Percentiles rank a stretch among this genome's conserved stretches.
These are phyloP conservation scores for Entomyzon cyanotis DNA, from an alignment of 2,113 vertebrate genomes.

Conservation along the genomic window DNA sequence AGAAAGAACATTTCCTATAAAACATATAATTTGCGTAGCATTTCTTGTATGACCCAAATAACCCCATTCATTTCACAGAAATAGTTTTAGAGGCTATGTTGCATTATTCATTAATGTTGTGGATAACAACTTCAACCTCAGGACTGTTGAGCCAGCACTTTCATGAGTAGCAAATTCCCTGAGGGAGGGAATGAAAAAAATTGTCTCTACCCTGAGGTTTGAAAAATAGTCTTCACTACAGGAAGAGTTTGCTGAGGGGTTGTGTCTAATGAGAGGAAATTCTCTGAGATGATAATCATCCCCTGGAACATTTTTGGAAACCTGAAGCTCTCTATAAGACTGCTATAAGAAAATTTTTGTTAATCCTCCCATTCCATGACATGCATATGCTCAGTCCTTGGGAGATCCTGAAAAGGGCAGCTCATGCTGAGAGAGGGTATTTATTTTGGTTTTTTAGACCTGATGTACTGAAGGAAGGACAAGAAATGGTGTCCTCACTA, in stretches of 20 bases:
- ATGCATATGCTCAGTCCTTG: not conserved
- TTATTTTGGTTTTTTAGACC: not conserved
- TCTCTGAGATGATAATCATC: not conserved
- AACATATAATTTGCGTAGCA: conserved; percentile 57
- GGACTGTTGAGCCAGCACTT: conserved; percentile 49
- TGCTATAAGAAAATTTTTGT: not conserved
- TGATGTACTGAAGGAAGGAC: not conserved
- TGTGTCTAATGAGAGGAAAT: not conserved
- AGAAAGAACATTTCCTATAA: conserved; percentile 14
- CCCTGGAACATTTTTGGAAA: not conserved
- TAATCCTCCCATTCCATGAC: not conserved
- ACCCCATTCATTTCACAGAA: conserved; percentile 65
- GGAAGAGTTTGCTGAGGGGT: not conserved
- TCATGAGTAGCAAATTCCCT: conserved; percentile 11
- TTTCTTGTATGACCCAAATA: conserved; percentile 65
- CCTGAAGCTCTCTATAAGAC: not conserved
- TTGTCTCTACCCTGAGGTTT: conserved; percentile 14
- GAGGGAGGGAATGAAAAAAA: not conserved
- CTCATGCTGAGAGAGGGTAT: not conserved
- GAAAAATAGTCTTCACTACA: not conserved
- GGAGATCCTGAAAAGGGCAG: not conserved
- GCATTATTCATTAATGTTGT: conserved; percentile 63
- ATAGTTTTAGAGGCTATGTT: conserved; percentile 50
- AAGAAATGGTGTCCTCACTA: not conserved
- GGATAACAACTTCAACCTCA: conserved; percentile 52